Conservation (phyloP, 2,113 vertebrate genomes). For the Ptychochromis oligacanthus region DNA sequence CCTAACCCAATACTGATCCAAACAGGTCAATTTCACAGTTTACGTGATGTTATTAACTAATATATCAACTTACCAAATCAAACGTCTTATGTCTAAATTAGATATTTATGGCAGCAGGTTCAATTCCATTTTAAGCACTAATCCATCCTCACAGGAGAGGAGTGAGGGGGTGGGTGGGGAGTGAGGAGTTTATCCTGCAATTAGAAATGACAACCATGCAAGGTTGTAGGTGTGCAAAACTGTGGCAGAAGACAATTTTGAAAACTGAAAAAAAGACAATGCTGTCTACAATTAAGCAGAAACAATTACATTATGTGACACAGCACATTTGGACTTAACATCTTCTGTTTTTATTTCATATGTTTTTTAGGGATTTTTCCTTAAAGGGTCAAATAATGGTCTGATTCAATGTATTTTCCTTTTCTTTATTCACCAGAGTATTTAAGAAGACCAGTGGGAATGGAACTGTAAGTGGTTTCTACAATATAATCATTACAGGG, state of each 20-base stretch:
- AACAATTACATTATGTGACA: neutral
- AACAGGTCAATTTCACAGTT: neutral
- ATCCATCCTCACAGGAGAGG: constrained; percentile 7
- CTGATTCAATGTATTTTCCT: constrained; percentile 2
- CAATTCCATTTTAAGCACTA: constrained; percentile 1
- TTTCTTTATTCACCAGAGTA: constrained; percentile 73
- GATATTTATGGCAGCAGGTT: neutral
- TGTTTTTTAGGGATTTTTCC: neutral
- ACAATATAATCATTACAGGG: constrained; percentile 52
- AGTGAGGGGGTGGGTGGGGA: neutral
- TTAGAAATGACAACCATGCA: neutral
- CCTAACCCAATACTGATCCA: neutral
- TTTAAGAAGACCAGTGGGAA: constrained; percentile 90
- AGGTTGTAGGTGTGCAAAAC: neutral
- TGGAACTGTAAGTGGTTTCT: constrained; percentile 80
- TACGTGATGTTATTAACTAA: neutral
- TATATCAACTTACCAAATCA: fast-evolving
- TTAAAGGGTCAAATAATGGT: neutral
- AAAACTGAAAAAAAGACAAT: neutral
- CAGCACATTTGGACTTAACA: neutral
- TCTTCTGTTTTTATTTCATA: neutral
- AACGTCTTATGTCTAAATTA: neutral
- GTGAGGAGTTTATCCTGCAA: neutral
- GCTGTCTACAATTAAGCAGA: neutral
- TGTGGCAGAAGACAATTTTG: neutral